Conservation (phyloP, 2,888 invertebrate genomes). For the Leptopterna dolabrata region DNA sequence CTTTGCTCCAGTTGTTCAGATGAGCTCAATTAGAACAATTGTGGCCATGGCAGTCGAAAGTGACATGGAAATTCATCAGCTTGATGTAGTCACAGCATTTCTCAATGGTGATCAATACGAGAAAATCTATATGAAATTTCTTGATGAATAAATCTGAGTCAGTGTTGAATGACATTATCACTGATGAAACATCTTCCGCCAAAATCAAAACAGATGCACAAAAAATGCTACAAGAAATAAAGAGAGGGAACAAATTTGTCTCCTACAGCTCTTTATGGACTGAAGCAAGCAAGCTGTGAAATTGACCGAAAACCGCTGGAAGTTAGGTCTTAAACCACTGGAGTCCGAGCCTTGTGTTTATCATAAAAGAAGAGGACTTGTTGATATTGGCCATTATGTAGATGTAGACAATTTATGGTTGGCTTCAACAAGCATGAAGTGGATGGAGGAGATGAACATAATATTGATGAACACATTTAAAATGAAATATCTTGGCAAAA, state of each 20-base stretch:
- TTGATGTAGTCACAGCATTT: not conserved
- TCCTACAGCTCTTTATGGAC: slow-evolving; percentile 61
- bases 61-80: no score
- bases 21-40: no score
- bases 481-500: no score
- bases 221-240: no score
- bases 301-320: not conserved
- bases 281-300: slow-evolving; percentile 34
- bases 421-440: not conserved
- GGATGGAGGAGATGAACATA: not conserved
- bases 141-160: no score
- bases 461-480: not conserved
- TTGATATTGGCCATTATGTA: not conserved
- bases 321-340: not conserved
- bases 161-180: no score
- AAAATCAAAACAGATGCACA: no score
- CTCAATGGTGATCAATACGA: not conserved
- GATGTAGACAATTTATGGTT: no score
- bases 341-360: not conserved
- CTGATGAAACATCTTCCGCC: not conserved
- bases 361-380: not conserved
- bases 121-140: not conserved
- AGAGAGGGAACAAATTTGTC: slow-evolving; percentile 42
- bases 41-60: no score
- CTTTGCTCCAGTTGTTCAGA: not conserved